Percentiles rank a stretch among this genome's conserved stretches.
Conservation (phyloP, 2,797 vertebrate species). For the Phoeniculus purpureus region DNA sequence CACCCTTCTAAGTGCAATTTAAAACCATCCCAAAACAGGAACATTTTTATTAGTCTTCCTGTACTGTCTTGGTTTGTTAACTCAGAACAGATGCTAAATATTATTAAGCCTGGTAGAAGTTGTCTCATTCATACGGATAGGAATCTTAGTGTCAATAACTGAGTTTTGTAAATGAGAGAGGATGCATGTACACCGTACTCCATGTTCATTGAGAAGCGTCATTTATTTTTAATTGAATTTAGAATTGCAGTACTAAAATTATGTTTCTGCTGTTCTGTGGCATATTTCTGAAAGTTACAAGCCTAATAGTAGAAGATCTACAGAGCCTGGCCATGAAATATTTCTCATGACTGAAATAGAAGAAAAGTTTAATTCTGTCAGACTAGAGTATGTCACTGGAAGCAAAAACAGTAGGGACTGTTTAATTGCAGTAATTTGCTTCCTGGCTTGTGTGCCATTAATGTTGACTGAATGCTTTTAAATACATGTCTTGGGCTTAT, state of each 20-base stretch:
- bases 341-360: neutral
- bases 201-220: neutral
- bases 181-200: neutral
- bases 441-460: neutral
- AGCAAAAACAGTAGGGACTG: neutral
- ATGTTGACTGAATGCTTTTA: neutral
- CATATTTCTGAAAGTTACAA: neutral
- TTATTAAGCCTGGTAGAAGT: neutral
- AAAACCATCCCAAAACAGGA: neutral
- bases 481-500: neutral
- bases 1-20: neutral
- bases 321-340: neutral
- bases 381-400: neutral
- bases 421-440: neutral
- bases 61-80: neutral
- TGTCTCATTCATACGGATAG: neutral
- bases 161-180: neutral
- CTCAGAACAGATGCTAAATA: neutral
- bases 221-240: conserved; percentile 20
- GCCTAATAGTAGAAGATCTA: neutral
- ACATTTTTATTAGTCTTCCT: neutral
- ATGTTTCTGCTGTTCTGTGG: neutral
- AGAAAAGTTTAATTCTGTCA: neutral
- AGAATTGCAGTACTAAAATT: neutral
- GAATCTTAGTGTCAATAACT: neutral